Conservation (phyloP, 2,797 vertebrate genomes). For the Tangara arthus region DNA sequence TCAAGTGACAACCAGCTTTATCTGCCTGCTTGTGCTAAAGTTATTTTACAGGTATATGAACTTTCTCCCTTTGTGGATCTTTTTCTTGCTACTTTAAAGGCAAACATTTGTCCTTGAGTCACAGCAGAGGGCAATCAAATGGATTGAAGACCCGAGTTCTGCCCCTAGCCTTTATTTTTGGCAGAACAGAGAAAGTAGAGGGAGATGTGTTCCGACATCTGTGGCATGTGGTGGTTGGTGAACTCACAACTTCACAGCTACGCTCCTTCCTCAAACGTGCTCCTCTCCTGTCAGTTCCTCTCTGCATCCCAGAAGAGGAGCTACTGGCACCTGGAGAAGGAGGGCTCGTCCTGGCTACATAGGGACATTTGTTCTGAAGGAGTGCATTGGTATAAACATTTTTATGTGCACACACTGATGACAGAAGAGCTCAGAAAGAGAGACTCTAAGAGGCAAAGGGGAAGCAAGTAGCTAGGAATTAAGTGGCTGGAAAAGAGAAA, state of each 20-base stretch:
- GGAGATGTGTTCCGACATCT: not conserved
- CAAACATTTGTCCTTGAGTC: constrained; percentile 1
- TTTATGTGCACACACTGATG: not conserved
- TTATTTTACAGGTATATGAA: not conserved
- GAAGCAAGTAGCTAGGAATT: not conserved
- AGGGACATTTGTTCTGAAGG: not conserved
- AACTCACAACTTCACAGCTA: not conserved
- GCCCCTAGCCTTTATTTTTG: not conserved
- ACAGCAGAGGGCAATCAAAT: not conserved
- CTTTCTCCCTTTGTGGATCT: not conserved
- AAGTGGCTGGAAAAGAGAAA: not conserved
- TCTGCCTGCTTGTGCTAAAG: not conserved
- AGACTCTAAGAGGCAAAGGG: not conserved
- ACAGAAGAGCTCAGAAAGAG: not conserved
- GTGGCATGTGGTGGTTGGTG: not conserved
- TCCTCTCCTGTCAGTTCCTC: not conserved
- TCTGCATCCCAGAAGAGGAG: not conserved
- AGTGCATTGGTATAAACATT: not conserved
- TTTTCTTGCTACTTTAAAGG: not conserved
- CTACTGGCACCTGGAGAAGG: not conserved
- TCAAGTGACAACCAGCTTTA: not conserved
- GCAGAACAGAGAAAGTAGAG: not conserved
- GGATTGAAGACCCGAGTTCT: not conserved
- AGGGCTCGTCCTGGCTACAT: not conserved
- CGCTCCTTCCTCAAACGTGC: not conserved